Conservation (phyloP, 2,888 invertebrate species). For the Diogma glabrata region DNA sequence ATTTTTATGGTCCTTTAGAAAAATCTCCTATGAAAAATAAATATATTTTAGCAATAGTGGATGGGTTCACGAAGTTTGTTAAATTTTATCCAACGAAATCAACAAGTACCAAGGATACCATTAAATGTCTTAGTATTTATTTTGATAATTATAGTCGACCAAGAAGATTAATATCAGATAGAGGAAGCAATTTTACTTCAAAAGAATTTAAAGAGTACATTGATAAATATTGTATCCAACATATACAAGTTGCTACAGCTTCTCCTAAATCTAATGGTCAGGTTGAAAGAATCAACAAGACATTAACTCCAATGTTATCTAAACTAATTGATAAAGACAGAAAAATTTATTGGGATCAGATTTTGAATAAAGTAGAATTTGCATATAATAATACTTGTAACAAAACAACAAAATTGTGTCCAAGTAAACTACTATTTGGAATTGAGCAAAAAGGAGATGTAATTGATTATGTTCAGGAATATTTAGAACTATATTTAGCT, state of each 20-base stretch:
- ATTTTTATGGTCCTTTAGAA: constrained; percentile 12
- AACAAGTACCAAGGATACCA: constrained; percentile 10
- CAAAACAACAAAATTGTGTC: neutral
- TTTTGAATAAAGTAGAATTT: neutral
- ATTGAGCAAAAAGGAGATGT: neutral
- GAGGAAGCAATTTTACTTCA: too few relatives aligned
- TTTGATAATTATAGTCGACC: constrained; percentile 12
- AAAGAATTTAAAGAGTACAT: constrained; percentile 5
- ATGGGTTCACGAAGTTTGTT: constrained; percentile 10
- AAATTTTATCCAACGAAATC: constrained; percentile 13
- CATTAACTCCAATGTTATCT: neutral
- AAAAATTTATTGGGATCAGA: neutral
- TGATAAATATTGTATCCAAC: constrained; percentile 12
- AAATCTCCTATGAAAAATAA: constrained; percentile 11
- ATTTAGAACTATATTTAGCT: neutral
- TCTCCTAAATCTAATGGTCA: constrained; percentile 6
- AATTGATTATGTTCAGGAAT: neutral
- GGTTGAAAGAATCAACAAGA: neutral
- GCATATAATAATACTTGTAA: neutral
- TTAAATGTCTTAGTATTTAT: constrained; percentile 8
- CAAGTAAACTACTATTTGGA: neutral
- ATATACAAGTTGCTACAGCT: constrained; percentile 13
- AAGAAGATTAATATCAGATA: constrained; percentile 11
- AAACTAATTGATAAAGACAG: neutral
- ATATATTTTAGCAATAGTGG: constrained; percentile 10